Evolutionary conservation across 1,140 invertebrate species (phyloP).

Genomic region (Caenorhabditis latens): DNA sequence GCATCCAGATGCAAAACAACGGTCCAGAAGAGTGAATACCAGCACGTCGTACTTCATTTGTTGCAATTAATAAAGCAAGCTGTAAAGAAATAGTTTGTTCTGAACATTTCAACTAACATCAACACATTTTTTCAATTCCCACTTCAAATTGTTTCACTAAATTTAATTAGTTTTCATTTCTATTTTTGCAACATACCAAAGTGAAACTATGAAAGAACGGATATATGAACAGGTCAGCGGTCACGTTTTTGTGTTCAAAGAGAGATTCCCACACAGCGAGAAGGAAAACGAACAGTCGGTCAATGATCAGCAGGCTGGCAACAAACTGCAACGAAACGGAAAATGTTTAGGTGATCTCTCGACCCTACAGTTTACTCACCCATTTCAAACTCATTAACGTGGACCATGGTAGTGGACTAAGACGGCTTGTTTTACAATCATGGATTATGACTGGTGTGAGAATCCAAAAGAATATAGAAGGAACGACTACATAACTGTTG

Average conservation of each 20-base stretch:
- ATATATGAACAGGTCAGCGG: slow-evolving; percentile 62
- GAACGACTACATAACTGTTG: slow-evolving; percentile 31
- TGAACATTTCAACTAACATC: not conserved
- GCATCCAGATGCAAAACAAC: slow-evolving; percentile 65
- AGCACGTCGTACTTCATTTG: slow-evolving; percentile 62
- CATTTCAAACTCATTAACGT: slow-evolving; percentile 68
- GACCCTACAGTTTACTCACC: not conserved
- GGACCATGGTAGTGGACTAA: slow-evolving; percentile 62
- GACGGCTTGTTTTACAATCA: slow-evolving; percentile 53
- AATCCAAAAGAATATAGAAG: slow-evolving; percentile 66
- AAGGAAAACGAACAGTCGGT: slow-evolving; percentile 58
- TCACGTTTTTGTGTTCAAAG: slow-evolving; percentile 58
- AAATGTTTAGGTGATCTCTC: not conserved
- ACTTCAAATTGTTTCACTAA: no score
- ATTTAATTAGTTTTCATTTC: no score
- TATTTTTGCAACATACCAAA: slow-evolving; percentile 30
- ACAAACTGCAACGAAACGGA: slow-evolving; percentile 16
- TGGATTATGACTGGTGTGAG: slow-evolving; percentile 61
- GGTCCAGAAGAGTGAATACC: slow-evolving; percentile 65
- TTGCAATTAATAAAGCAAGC: slow-evolving; percentile 50
- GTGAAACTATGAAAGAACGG: slow-evolving; percentile 64
- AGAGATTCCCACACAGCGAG: slow-evolving; percentile 59
- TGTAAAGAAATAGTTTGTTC: slow-evolving; percentile 12
- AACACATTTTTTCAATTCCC: no score
- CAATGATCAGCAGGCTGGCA: slow-evolving; percentile 35